Base-by-base conservation (phyloP, 2,888 invertebrate genomes). In the Neoaliturus tenellus region DNA sequence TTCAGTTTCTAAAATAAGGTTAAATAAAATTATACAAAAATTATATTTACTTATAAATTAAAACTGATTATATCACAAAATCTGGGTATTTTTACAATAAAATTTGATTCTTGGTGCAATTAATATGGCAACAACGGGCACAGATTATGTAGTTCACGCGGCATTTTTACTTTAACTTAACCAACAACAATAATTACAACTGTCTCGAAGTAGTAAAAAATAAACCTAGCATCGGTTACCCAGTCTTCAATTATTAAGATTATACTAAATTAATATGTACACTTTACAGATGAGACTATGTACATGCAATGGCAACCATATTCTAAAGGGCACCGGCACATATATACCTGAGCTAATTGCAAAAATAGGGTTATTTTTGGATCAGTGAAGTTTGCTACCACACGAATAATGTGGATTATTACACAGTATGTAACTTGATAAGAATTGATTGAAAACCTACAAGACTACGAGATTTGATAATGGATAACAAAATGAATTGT, bases 121-220 rank as follows among this genome's bases (percentile, higher is more conserved):
- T n/a, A 23, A 73, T 78, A 78, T 78, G 78, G 78, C 78, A 78
- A 78, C 78, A 33, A 12, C 23, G 33, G 48, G 48, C 31, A 31
- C 14, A 39, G 12, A 41, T 20, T 3, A 23, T 10, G 4, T 14
- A 75, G 28, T 44, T 48, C 31, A 48, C 48, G 5, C 23, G 35
- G 31, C 17, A 4, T 78, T 55, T 28, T 44, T n/a, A 75, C 78
- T 78, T 51, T 17, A 51, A 78, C 33, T 28, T 55, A 55, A 78
- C 28, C 75, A 44, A 75, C 71, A 71, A 71, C 75, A 25, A 71
- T 71, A 31, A 75, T 23, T 69, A 20, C 78, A 78, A n/a, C 55
- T 31, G 48, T 78, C 78, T 78, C 78, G 23, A 55, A 35, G 78
- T 78, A 78, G 51, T 81, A 81, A 39, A 81, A 81, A 81, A 81